Percentiles rank a stretch among this genome's conserved stretches.
Conservation (phyloP, 1,140 invertebrate species). For the Ceratina japonica region DNA sequence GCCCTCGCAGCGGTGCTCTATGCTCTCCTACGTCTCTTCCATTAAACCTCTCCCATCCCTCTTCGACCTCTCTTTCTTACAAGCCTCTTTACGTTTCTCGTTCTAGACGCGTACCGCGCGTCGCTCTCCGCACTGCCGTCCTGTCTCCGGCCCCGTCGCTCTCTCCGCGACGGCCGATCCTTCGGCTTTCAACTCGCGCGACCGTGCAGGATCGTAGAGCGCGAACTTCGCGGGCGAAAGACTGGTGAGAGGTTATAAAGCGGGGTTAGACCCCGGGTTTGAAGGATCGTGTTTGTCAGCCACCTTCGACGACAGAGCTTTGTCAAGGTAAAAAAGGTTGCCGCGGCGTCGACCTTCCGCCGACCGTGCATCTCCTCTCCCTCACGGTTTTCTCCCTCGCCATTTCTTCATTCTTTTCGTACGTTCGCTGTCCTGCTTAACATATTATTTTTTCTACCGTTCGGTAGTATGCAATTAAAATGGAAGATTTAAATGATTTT, state of each 20-base stretch:
- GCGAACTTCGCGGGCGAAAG: conserved; percentile 9
- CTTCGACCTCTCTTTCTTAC: too few relatives aligned
- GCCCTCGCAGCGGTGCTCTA: conserved; percentile 48
- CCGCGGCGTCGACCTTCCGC: conserved; percentile 64
- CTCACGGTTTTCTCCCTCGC: neutral
- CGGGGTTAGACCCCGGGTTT: conserved; percentile 73
- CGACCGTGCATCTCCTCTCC: neutral
- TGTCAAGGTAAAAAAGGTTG: conserved; percentile 73
- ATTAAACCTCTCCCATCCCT: too few relatives aligned
- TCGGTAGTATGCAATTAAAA: too few relatives aligned
- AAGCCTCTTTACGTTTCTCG: too few relatives aligned
- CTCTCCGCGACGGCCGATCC: too few relatives aligned
- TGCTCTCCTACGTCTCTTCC: conserved; percentile 7
- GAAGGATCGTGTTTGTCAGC: conserved; percentile 77
- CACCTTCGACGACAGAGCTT: conserved; percentile 72
- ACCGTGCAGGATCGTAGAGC: conserved; percentile 3
- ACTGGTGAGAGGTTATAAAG: conserved; percentile 73
- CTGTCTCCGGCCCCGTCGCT: too few relatives aligned
- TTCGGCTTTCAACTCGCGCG: conserved; percentile 14
- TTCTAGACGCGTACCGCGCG: too few relatives aligned
- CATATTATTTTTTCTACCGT: too few relatives aligned
- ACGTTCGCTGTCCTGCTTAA: neutral
- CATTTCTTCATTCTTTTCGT: conserved; percentile 21
- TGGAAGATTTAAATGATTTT: too few relatives aligned
- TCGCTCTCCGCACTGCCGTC: too few relatives aligned